phyloP scores from a whole-genome alignment of 1,140 invertebrate genomes.

The Augochlora pura region DNA sequence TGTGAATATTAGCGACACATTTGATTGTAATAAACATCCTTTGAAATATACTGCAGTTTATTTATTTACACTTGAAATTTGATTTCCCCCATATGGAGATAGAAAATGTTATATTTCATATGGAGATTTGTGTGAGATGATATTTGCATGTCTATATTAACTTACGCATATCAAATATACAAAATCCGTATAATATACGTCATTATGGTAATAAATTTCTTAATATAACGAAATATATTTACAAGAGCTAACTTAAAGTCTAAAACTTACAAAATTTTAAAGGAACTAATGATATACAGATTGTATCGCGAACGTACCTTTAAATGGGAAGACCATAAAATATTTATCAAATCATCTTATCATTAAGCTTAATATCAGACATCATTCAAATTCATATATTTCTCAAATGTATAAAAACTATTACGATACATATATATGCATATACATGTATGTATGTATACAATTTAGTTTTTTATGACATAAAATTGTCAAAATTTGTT shows the following conservation, averaged over 20 bases:
- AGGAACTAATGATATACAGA: constrained; percentile 36
- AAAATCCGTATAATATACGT: constrained; percentile 21
- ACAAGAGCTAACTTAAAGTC: constrained; percentile 2
- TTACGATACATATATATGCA: background rate
- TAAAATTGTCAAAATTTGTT: constrained; percentile 16
- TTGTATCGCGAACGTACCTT: background rate
- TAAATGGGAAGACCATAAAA: constrained; percentile 21
- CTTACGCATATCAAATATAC: constrained; percentile 26
- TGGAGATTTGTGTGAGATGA: background rate
- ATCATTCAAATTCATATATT: background rate
- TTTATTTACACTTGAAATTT: constrained; percentile 32
- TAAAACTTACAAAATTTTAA: constrained; percentile 11
- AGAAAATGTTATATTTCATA: background rate
- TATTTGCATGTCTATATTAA: background rate
- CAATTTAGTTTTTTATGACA: background rate
- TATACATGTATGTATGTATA: background rate
- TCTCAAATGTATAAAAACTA: constrained; percentile 3
- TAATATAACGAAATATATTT: constrained; percentile 23
- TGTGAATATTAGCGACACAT: constrained; percentile 22
- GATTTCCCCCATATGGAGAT: background rate
- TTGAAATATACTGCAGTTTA: constrained; percentile 32
- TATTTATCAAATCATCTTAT: background rate
- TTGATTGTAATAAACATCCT: constrained; percentile 39
- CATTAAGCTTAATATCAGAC: background rate
- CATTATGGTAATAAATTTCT: constrained; percentile 19